Evolutionary conservation across 2,888 invertebrate genomes (phyloP), one percentile per base, ranked within the genome.

Genomic region (Pammene fasciana): DNA sequence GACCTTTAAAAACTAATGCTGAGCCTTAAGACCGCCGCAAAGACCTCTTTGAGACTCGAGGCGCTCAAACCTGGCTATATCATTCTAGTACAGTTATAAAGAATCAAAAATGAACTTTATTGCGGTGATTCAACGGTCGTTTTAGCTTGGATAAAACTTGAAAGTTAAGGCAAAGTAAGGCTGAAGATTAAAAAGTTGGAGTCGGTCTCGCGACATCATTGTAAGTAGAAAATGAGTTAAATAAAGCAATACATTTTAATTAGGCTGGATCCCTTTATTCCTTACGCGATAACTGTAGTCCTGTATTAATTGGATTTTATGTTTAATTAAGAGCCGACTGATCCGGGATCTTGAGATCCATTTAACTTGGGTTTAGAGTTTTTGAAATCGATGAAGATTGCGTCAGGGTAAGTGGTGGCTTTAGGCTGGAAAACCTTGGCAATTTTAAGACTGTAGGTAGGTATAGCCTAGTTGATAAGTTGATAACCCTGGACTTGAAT

Each of bases 231-330:
- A 92, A 92, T 92, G 91, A 92, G 92, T 92, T 91, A 90, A 92
- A 92, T 91, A 92, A 92, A 88, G 92, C 92, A 92, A 92, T 92
- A 92, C 90, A 92, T 92, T 92, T 92, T 92, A 92, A 92, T 92
- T 91, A 92, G 91, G 88, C 88, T 87, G 89, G 90, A 88, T 83
- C 85, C 90, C 89, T 90, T 91, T 90, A 89, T 91, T 90, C 89
- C 85, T 85, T 84, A 82, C 85, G 89, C 89, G 90, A 91, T 91
- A 90, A 90, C 89, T 90, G 82, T 84, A 82, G 83, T 85, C 82
- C 86, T 88, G 88, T 90, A 91, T 91, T 92, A 90, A 92, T 92
- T 92, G 91, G 91, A 92, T 92, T 91, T 92, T 89, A 90, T 92
- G 92, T 92, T 92, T 91, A 92, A 92, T 92, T 92, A 91, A 92